Percentiles rank a stretch among this genome's conserved stretches.
phyloP scores from a whole-genome alignment of 2,888 invertebrate species.

The Lapara coniferarum region DNA sequence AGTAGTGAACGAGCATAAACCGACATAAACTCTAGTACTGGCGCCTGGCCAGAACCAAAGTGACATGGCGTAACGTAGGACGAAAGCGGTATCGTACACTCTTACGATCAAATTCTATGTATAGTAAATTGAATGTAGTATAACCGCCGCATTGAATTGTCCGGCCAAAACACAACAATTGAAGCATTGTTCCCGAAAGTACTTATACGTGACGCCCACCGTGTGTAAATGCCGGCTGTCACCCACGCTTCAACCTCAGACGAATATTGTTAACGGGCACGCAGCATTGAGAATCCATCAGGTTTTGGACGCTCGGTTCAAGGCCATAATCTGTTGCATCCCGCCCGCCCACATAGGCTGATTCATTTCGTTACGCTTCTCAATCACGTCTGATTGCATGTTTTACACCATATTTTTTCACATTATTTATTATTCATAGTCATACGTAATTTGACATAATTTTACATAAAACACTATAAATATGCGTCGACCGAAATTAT shows the following conservation, averaged over 20 bases:
- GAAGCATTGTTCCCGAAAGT: not conserved
- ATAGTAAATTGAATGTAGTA: not conserved
- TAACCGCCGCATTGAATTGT: not conserved
- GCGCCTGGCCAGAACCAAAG: conserved; percentile 55
- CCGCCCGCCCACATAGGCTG: conserved; percentile 68
- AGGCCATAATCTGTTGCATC: conserved; percentile 71
- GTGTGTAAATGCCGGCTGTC: conserved; percentile 44
- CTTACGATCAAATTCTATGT: conserved; percentile 29
- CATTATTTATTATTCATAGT: conserved; percentile 26
- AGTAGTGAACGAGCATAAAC: conserved; percentile 45
- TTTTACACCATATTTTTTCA: conserved; percentile 26
- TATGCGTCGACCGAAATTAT: not conserved
- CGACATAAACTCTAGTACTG: conserved; percentile 49
- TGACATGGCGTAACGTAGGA: conserved; percentile 60
- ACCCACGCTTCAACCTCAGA: conserved; percentile 51
- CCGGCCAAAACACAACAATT: not conserved
- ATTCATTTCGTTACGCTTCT: conserved; percentile 65
- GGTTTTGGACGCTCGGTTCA: conserved; percentile 62
- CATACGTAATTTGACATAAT: conserved; percentile 22
- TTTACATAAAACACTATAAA: conserved; percentile 11
- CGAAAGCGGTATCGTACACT: conserved; percentile 43
- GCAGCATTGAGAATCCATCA: conserved; percentile 42
- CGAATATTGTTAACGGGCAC: conserved; percentile 47
- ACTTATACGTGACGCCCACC: conserved; percentile 12
- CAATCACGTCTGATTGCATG: conserved; percentile 57